Percentiles rank a stretch among this genome's conserved stretches.
These are phyloP conservation scores for Telmatochromis brachygnathus DNA, from an alignment of 2,113 vertebrate genomes.

Conservation along the genomic window DNA sequence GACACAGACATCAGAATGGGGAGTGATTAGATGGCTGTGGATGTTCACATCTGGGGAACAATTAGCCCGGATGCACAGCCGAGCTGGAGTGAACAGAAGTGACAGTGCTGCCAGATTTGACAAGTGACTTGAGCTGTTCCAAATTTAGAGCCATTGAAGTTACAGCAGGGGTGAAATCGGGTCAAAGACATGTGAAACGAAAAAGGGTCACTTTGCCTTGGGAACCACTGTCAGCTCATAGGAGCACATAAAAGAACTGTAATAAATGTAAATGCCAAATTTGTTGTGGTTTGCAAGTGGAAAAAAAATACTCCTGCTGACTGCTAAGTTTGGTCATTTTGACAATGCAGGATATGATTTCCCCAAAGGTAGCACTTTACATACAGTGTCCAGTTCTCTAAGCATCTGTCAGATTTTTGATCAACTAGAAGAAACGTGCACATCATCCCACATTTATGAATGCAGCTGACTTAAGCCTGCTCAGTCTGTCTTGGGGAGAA, in stretches of 20 bases:
- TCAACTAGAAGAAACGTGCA: neutral
- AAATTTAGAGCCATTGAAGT: constrained; percentile 56
- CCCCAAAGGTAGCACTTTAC: neutral
- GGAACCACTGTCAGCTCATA: constrained; percentile 3
- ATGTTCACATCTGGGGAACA: constrained; percentile 69
- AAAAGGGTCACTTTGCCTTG: constrained; percentile 22
- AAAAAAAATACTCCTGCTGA: neutral
- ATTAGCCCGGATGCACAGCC: constrained; percentile 61
- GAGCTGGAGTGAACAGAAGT: constrained; percentile 38
- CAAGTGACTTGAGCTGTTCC: constrained; percentile 48
- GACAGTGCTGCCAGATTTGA: constrained; percentile 53
- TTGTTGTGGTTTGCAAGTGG: neutral
- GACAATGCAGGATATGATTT: neutral
- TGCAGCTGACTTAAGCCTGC: neutral
- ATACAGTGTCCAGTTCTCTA: neutral
- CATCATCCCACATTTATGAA: neutral
- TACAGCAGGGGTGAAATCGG: constrained; percentile 17
- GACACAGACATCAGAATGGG: constrained; percentile 54
- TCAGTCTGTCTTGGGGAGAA: neutral
- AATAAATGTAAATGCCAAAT: constrained; percentile 12
- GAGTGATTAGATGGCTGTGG: constrained; percentile 59
- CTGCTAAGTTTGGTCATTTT: neutral
- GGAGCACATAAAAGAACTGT: neutral
- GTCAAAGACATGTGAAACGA: constrained; percentile 18
- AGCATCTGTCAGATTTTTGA: neutral